Percentiles rank a stretch among this genome's conserved stretches.
Evolutionary conservation across 2,888 invertebrate genomes (phyloP).

Genomic region (Calliphora vomitoria): DNA sequence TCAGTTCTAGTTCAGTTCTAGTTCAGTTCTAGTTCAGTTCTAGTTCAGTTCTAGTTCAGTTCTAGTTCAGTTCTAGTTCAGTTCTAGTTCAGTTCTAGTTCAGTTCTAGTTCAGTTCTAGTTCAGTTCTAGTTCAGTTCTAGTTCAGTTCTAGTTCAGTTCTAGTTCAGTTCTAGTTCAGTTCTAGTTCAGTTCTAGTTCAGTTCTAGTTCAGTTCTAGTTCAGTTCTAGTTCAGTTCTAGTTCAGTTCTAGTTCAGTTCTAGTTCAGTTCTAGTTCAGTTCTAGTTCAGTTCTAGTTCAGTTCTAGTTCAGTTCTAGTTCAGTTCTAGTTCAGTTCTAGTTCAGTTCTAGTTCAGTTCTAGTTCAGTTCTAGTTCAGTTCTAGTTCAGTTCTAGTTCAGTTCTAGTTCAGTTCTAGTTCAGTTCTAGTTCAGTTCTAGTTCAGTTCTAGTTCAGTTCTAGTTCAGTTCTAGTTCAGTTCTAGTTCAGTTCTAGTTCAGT

Average conservation of each 20-base stretch:
- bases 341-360: no score
- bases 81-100: neutral
- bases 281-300: neutral
- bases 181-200: neutral
- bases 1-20: no score
- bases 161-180: neutral
- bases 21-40: no score
- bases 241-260: neutral
- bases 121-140: neutral
- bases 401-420: neutral
- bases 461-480: neutral
- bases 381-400: neutral
- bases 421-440: neutral
- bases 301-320: no score
- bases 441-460: neutral
- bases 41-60: no score
- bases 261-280: neutral
- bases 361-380: no score
- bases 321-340: no score
- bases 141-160: neutral
- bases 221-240: neutral
- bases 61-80: no score
- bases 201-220: neutral
- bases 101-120: neutral
- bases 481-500: neutral